Percentiles rank a stretch among this genome's conserved stretches.
These are phyloP conservation scores for Lophius piscatorius DNA, from an alignment of 2,113 vertebrate species.

Conservation along the genomic window DNA sequence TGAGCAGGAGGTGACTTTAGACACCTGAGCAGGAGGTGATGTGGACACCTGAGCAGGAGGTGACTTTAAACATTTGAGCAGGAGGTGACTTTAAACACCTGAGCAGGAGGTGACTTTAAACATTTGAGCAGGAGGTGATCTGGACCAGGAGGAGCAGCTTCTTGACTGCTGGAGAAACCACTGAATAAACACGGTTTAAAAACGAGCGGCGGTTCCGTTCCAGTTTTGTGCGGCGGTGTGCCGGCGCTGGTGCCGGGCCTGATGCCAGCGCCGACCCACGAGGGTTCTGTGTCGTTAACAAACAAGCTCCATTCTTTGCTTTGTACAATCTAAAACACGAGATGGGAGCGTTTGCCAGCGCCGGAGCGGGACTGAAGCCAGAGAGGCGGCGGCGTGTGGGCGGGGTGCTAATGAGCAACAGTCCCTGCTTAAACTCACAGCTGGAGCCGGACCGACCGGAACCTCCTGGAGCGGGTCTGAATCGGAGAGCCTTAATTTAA, in stretches of 20 bases:
- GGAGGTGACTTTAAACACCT: too few species aligned
- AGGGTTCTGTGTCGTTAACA: constrained; percentile 79
- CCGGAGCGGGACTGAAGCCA: constrained; percentile 71
- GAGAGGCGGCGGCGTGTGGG: constrained; percentile 56
- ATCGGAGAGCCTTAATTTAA: too few species aligned
- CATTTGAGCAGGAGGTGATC: too few species aligned
- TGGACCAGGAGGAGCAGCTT: constrained; percentile 54
- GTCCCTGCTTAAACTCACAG: constrained; percentile 68
- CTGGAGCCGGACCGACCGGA: too few species aligned
- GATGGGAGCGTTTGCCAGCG: constrained; percentile 66
- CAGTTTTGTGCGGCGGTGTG: constrained; percentile 64
- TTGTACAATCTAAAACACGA: constrained; percentile 78
- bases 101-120: too few species aligned
- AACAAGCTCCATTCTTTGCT: constrained; percentile 77
- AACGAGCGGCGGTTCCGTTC: constrained; percentile 73
- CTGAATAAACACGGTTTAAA: constrained; percentile 77
- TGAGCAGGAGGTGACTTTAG: too few species aligned
- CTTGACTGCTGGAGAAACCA: constrained; percentile 75
- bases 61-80: too few species aligned
- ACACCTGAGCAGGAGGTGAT: too few species aligned
- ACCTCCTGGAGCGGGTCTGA: too few species aligned
- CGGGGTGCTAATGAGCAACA: constrained; percentile 77
- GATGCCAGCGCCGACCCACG: constrained; percentile 76
- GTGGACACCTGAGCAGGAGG: too few species aligned
- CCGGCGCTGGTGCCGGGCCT: constrained; percentile 69